These are phyloP conservation scores for Horisme vitalbata DNA, from an alignment of 2,888 invertebrate genomes.

Conservation along the genomic window DNA sequence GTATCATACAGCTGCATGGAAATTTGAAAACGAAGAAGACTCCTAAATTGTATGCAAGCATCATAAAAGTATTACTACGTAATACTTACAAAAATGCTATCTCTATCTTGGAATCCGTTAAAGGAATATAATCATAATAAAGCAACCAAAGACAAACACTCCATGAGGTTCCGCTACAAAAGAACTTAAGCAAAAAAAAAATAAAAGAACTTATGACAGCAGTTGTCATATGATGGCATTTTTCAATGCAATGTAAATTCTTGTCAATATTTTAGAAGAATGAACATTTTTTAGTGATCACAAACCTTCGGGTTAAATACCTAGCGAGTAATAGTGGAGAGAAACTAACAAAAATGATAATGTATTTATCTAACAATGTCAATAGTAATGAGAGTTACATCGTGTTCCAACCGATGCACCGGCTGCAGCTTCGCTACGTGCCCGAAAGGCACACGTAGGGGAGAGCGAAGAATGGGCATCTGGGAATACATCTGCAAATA, in stretches of 20 bases:
- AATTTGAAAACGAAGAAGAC: constrained; percentile 41
- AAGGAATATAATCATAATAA: constrained; percentile 22
- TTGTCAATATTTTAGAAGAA: constrained; percentile 9
- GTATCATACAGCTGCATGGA: constrained; percentile 54
- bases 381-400: constrained; percentile 13
- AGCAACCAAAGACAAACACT: constrained; percentile 6
- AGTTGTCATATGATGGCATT: constrained; percentile 7
- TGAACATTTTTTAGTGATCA: constrained; percentile 10
- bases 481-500: constrained; percentile 22
- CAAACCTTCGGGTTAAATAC: constrained; percentile 11
- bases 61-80: constrained; percentile 45
- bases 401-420: constrained; percentile 15
- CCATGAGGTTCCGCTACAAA: neutral
- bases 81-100: constrained; percentile 55
- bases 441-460: constrained; percentile 3
- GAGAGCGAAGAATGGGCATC: constrained; percentile 4
- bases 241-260: constrained; percentile 9
- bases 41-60: constrained; percentile 45
- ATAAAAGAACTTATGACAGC: constrained; percentile 8
- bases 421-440: constrained; percentile 14
- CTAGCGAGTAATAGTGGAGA: constrained; percentile 1
- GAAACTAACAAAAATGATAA: constrained; percentile 24
- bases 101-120: constrained; percentile 32
- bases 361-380: constrained; percentile 19
- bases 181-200: neutral